Evolutionary conservation across 92 coral and sea anemone genomes (phyloP).

Genomic region (Palythoa caribaeorum): DNA sequence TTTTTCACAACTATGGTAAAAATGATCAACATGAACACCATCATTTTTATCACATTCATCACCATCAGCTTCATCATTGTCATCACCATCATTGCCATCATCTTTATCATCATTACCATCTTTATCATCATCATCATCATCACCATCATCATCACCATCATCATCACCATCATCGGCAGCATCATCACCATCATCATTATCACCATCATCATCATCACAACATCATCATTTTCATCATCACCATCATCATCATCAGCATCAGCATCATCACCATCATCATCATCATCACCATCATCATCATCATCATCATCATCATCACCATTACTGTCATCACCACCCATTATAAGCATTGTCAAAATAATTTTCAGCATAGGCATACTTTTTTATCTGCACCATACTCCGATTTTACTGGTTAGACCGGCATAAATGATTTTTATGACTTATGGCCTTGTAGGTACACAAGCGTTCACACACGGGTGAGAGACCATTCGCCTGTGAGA

Average conservation of each 20-base stretch:
- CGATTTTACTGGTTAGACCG: not conserved
- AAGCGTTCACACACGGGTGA: slow-evolving; percentile 86
- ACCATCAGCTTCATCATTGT: not conserved
- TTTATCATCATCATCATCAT: not conserved
- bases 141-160: not conserved
- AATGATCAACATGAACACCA: no score
- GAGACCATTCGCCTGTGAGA: slow-evolving; percentile 78
- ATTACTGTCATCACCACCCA: no score
- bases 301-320: not conserved
- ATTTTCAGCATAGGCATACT: no score
- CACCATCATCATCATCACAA: not conserved
- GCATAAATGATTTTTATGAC: not conserved
- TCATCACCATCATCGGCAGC: not conserved
- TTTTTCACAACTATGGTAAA: no score
- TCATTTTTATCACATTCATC: not conserved
- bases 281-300: not conserved
- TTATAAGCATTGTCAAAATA: no score
- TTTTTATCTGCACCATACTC: not conserved
- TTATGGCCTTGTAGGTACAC: slow-evolving; percentile 65
- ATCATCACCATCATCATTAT: not conserved
- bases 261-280: no score
- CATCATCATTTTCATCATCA: not conserved
- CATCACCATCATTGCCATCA: not conserved
- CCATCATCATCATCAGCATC: no score
- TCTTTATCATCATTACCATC: not conserved